These are phyloP conservation scores for Phoxinus dragarum DNA, from an alignment of 2,797 vertebrate genomes.

Conservation along the genomic window DNA sequence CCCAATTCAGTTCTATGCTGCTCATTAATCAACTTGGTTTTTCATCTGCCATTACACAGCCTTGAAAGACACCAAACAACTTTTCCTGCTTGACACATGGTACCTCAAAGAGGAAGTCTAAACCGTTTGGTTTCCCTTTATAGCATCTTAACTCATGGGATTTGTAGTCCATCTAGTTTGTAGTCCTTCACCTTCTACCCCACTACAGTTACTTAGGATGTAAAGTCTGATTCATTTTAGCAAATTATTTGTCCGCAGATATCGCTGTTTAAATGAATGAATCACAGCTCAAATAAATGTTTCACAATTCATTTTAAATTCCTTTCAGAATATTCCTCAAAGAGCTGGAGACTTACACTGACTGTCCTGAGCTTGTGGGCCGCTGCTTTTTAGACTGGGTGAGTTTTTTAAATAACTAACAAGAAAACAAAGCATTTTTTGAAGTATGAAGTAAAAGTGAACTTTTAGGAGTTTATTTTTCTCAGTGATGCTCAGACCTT, in stretches of 20 bases:
- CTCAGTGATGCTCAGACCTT: background rate
- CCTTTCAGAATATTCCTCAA: constrained; percentile 88
- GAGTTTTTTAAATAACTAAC: constrained; percentile 56
- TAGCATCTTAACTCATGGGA: too few species aligned
- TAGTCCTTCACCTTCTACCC: too few species aligned
- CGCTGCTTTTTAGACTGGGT: constrained; percentile 95
- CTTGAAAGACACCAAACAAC: too few species aligned
- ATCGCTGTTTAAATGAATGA: background rate
- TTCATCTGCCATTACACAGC: too few species aligned
- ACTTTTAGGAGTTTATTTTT: background rate
- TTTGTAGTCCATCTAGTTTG: too few species aligned
- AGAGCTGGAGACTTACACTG: constrained; percentile 90
- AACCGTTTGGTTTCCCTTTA: too few species aligned
- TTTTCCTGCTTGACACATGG: too few species aligned
- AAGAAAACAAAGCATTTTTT: background rate
- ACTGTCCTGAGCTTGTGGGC: constrained; percentile 93
- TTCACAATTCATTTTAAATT: background rate
- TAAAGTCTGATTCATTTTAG: background rate
- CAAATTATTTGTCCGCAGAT: background rate
- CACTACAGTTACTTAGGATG: background rate
- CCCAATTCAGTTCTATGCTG: too few species aligned
- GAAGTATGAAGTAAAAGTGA: background rate
- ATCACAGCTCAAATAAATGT: background rate
- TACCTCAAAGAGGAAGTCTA: too few species aligned
- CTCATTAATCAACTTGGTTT: too few species aligned